Conservation (phyloP, 2,797 vertebrate genomes). For the Sorex maritimensis region DNA sequence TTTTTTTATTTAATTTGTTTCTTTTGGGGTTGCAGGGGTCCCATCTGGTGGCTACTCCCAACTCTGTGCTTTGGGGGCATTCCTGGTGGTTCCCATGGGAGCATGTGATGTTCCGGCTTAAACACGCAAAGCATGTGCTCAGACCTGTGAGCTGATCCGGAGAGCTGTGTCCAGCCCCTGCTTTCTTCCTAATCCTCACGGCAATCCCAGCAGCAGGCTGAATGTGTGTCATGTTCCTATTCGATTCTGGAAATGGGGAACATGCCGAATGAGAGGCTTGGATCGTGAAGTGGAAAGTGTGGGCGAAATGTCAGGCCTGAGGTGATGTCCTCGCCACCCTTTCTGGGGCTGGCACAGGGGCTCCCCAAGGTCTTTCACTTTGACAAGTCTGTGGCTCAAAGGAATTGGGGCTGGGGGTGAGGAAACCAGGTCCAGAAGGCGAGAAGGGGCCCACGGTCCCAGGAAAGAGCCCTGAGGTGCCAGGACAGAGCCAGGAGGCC, state of each 20-base stretch:
- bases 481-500: slow-evolving; percentile 87
- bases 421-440: not conserved
- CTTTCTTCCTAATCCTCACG: slow-evolving; percentile 11
- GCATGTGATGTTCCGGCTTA: too few species aligned
- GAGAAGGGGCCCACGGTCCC: not conserved
- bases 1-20: not conserved
- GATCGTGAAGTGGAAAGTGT: not conserved
- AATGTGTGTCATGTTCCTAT: not conserved
- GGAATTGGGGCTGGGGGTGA: too few species aligned
- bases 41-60: too few species aligned
- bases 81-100: too few species aligned
- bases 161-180: too few species aligned
- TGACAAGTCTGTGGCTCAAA: slow-evolving; percentile 7
- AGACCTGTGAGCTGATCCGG: too few species aligned
- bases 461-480: slow-evolving; percentile 59
- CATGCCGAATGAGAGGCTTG: not conserved
- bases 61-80: too few species aligned
- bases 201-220: not conserved
- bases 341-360: not conserved
- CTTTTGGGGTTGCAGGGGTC: too few species aligned
- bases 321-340: slow-evolving; percentile 20
- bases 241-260: slow-evolving; percentile 43
- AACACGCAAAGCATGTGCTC: too few species aligned
- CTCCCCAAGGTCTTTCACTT: not conserved
- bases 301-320: not conserved